Evolutionary conservation across 2,888 invertebrate genomes (phyloP).

Genomic region (Drosophila nr. perissopoda): DNA sequence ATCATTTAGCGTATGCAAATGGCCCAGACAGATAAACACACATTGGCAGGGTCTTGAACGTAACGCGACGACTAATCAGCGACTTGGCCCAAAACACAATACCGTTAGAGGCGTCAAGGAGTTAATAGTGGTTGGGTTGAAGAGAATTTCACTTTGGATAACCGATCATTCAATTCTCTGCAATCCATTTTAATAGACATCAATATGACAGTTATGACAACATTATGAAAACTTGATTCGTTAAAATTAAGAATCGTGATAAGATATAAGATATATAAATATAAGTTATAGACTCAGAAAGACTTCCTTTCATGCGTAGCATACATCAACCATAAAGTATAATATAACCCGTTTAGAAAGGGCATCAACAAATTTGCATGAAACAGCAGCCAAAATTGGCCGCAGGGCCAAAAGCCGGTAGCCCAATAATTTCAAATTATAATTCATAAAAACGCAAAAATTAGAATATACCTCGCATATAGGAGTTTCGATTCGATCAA

Average conservation of each 20-base stretch:
- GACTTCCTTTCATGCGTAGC: background rate
- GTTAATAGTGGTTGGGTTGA: constrained; percentile 19
- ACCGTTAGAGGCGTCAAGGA: constrained; percentile 68
- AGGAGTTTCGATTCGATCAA: constrained; percentile 10
- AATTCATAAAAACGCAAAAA: constrained; percentile 74
- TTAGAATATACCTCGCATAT: constrained; percentile 66
- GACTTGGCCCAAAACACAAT: constrained; percentile 47
- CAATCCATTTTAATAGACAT: background rate
- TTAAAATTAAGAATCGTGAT: background rate
- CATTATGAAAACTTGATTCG: background rate
- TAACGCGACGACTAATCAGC: constrained; percentile 39
- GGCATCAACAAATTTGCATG: constrained; percentile 63
- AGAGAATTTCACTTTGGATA: background rate
- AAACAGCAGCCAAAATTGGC: constrained; percentile 29
- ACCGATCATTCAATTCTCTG: constrained; percentile 20
- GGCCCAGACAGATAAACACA: constrained; percentile 75
- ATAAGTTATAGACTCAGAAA: background rate
- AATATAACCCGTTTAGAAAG: constrained; percentile 14
- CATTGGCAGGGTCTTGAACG: constrained; percentile 43
- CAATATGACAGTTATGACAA: background rate
- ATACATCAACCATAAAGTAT: background rate
- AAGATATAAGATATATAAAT: background rate
- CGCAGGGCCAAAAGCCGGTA: constrained; percentile 65
- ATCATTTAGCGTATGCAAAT: constrained; percentile 69
- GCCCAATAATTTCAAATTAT: constrained; percentile 76